Evolutionary conservation across 1,140 invertebrate species (phyloP), one percentile per base, ranked within the genome.

Genomic region (Holcopasites calliopsidis): DNA sequence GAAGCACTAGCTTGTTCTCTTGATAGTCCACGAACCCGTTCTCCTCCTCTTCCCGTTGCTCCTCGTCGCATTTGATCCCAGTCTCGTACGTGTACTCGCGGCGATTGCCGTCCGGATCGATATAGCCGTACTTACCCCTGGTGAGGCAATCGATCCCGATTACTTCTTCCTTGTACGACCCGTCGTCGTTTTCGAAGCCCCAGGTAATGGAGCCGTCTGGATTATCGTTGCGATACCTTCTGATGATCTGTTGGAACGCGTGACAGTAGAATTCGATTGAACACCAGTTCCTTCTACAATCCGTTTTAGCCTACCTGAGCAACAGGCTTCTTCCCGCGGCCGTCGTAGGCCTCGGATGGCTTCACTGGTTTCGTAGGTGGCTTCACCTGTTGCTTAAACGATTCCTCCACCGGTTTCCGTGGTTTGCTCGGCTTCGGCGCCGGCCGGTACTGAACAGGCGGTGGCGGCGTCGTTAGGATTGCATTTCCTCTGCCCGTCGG

Each of bases 121-220:
- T 92, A 89, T 96, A 97, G 35, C 96, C 96, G 83, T 96, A 97
- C 86, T 95, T 96, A 52, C 96, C 96, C 42, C 95, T 90, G 6
- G 95, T 96, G 49, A 97, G 92, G 87, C 96, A 97, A 85, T 97
- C 95, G 18, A 93, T 92, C 62, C 96, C 96, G 80, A 96, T 96
- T 7, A 94, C 93, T 89, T 97, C 96, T 86, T 97, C 96, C 86
- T 97, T 97, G 73, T 88, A 90, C 0, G 93, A 93, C 16, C 95
- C 95, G 84, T 96, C 95, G 71, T 96, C 96, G 86, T 96, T 97
- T 91, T 96, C 96, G 85, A 95, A 97, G 58, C 96, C 96, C 96
- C 96, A 97, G 0, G 95, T 95, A 69, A 97, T 97, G 76, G 94
- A 96, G 7, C 96, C 96, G 80, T 97, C 96, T 47, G 94, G 92